Conservation (phyloP, 2,113 vertebrate species). For the Rhabdornis inornatus region DNA sequence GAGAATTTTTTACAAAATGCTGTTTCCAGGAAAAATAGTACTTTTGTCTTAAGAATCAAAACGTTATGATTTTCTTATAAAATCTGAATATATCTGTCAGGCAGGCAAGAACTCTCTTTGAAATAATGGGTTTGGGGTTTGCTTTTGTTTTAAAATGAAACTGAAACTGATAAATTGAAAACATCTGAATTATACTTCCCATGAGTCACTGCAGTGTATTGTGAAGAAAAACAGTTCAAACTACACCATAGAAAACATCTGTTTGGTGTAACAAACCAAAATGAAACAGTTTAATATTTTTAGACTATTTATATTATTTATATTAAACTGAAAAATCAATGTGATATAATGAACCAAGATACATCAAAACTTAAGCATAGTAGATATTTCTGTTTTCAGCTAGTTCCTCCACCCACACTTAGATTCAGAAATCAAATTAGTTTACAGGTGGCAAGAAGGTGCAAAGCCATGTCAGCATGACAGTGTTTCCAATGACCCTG, state of each 20-base stretch:
- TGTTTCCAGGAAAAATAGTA: neutral
- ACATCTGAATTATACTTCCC: neutral
- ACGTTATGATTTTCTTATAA: neutral
- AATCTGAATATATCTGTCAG: neutral
- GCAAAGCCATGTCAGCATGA: neutral
- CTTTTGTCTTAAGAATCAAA: neutral
- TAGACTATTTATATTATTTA: neutral
- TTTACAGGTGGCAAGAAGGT: neutral
- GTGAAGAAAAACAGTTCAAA: neutral
- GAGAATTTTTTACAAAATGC: neutral
- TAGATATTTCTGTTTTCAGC: neutral
- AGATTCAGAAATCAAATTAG: neutral
- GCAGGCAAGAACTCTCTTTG: neutral
- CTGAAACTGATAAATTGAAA: neutral
- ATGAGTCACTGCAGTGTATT: neutral
- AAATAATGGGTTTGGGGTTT: neutral
- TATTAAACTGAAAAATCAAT: neutral
- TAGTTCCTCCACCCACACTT: neutral
- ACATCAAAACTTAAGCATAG: neutral
- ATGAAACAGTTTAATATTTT: neutral
- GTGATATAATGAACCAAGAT: neutral
- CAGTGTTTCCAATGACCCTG: neutral
- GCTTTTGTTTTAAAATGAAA: neutral
- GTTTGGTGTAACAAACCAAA: neutral
- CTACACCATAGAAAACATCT: neutral